A percentile compares a stretch with the other conserved stretches of the same genome.
Conservation (phyloP, 1,140 invertebrate species). For the Palaemon carinicauda region DNA sequence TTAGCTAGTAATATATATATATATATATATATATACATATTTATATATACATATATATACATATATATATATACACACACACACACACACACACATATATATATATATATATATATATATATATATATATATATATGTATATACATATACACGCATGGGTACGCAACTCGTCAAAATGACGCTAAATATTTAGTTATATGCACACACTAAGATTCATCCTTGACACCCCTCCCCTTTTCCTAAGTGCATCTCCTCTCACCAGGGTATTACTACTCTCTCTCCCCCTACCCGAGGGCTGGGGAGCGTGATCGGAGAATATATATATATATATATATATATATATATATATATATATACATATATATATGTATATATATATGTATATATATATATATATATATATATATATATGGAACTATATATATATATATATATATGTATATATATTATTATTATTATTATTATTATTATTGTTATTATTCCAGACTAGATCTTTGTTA, state of each 20-base stretch:
- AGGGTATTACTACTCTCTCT: too few relatives aligned
- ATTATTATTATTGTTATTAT: too few relatives aligned
- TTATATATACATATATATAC: not conserved
- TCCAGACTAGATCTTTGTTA: too few relatives aligned
- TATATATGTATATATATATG: slow-evolving; percentile 1
- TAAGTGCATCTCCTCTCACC: too few relatives aligned
- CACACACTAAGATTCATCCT: too few relatives aligned
- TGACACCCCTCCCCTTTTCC: too few relatives aligned
- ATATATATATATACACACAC: slow-evolving; percentile 9
- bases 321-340: slow-evolving; percentile 1
- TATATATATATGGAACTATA: not conserved
- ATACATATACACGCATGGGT: too few relatives aligned
- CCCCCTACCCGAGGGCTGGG: too few relatives aligned
- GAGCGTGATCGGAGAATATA: too few relatives aligned
- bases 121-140: slow-evolving; percentile 5
- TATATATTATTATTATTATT: not conserved
- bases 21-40: not conserved
- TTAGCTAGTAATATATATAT: not conserved
- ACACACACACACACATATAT: too few relatives aligned
- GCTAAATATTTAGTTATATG: too few relatives aligned
- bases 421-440: slow-evolving; percentile 5
- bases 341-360: not conserved
- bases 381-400: not conserved
- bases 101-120: slow-evolving; percentile 1
- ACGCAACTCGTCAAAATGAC: too few relatives aligned